A percentile compares a stretch with the other conserved stretches of the same genome.
phyloP scores from a whole-genome alignment of 2,113 vertebrate genomes.

The Coryphaenoides rupestris region DNA sequence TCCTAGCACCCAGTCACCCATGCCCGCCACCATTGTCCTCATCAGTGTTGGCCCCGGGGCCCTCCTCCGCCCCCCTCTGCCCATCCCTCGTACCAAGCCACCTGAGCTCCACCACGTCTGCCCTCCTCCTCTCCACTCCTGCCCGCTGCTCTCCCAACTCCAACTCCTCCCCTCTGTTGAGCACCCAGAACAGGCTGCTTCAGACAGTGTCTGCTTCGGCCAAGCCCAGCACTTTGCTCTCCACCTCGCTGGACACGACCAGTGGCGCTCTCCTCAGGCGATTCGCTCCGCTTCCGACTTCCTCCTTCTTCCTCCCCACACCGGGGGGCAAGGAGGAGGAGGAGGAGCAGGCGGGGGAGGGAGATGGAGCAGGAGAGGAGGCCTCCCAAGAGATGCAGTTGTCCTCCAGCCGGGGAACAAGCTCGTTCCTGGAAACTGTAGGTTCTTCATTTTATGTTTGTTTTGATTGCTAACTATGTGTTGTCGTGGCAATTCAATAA shows the following conservation, averaged over 20 bases:
- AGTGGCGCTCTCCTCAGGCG: conserved; percentile 9
- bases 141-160: no score
- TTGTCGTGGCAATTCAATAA: no score
- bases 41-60: no score
- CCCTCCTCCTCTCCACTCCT: conserved; percentile 26
- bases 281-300: conserved; percentile 3
- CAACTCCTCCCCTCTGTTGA: conserved; percentile 43
- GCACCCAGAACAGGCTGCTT: conserved; percentile 56
- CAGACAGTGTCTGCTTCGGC: conserved; percentile 13
- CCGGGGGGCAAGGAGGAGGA: not conserved
- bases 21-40: conserved; percentile 30
- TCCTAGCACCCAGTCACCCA: conserved; percentile 42
- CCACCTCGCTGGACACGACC: conserved; percentile 16
- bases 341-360: conserved; percentile 7
- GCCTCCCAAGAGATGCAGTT: conserved; percentile 23
- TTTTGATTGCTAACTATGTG: no score
- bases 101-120: conserved; percentile 54
- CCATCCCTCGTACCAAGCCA: conserved; percentile 48
- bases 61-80: conserved; percentile 31
- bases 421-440: not conserved
- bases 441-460: no score
- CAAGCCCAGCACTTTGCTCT: conserved; percentile 14
- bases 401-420: conserved; percentile 29
- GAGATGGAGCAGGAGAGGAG: conserved; percentile 17
- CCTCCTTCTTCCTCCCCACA: conserved; percentile 8